A percentile compares a stretch with the other conserved stretches of the same genome.
Evolutionary conservation across 2,888 invertebrate genomes (phyloP).

Genomic region (Temnothorax rugatulus): DNA sequence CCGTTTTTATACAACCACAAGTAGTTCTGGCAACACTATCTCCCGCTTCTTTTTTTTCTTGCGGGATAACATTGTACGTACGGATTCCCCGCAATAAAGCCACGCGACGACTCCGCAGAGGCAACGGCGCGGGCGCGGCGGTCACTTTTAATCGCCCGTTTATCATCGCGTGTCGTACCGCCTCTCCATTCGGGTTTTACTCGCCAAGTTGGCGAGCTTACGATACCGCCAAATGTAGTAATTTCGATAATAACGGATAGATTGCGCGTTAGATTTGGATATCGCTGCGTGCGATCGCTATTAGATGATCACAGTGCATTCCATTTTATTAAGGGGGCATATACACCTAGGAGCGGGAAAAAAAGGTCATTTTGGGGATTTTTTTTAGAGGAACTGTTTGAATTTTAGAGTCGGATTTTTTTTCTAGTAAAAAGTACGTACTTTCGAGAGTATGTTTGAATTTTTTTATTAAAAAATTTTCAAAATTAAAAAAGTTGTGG

Average conservation of each 20-base stretch:
- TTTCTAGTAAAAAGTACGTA: no score
- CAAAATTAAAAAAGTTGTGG: no score
- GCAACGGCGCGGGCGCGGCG: slow-evolving; percentile 51
- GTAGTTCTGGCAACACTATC: slow-evolving; percentile 48
- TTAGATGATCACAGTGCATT: not conserved
- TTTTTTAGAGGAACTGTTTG: no score
- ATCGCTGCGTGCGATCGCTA: not conserved
- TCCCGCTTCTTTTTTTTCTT: slow-evolving; percentile 25
- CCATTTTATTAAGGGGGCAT: not conserved
- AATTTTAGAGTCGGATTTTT: no score
- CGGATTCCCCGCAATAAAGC: slow-evolving; percentile 66
- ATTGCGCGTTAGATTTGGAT: slow-evolving; percentile 19
- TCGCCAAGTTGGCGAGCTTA: slow-evolving; percentile 43
- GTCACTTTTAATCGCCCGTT: slow-evolving; percentile 73
- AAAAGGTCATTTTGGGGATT: no score
- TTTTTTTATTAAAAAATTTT: no score
- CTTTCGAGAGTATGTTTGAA: no score
- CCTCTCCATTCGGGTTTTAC: slow-evolving; percentile 14
- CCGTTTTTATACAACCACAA: slow-evolving; percentile 45
- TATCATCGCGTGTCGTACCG: slow-evolving; percentile 60
- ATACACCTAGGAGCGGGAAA: no score
- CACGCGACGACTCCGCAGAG: slow-evolving; percentile 66
- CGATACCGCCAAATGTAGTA: slow-evolving; percentile 34
- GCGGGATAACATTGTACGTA: slow-evolving; percentile 27
- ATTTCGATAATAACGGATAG: slow-evolving; percentile 35